Evolutionary conservation across 2,797 vertebrate genomes (phyloP).

Genomic region (Eupleurogrammus muticus): DNA sequence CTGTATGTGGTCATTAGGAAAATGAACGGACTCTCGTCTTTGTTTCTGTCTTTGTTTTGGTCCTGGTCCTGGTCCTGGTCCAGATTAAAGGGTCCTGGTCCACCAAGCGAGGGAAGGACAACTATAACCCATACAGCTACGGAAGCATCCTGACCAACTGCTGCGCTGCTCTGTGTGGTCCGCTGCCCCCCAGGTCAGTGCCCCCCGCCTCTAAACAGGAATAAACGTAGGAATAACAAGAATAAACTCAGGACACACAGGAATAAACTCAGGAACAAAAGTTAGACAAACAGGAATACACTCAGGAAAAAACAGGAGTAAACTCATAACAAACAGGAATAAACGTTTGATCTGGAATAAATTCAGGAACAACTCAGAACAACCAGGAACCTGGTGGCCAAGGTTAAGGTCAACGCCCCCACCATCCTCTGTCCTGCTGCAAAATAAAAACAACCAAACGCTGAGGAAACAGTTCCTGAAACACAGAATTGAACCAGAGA

Average conservation of each 20-base stretch:
- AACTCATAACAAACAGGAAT: neutral
- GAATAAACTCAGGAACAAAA: neutral
- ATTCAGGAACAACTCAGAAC: no score
- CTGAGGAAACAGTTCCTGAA: no score
- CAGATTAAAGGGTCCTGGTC: constrained; percentile 98
- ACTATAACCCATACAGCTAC: constrained; percentile 95
- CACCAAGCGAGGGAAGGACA: constrained; percentile 93
- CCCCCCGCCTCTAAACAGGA: no score
- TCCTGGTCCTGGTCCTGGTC: constrained; percentile 7
- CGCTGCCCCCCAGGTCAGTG: constrained; percentile 93
- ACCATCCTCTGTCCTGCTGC: no score
- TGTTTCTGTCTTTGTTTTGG: neutral
- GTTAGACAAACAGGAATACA: neutral
- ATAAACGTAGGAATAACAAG: no score
- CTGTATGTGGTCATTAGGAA: neutral
- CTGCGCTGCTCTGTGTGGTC: constrained; percentile 93
- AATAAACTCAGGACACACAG: constrained; percentile 43
- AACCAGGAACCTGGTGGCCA: no score
- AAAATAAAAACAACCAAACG: no score
- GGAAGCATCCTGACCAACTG: constrained; percentile 94
- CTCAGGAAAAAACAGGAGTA: no score
- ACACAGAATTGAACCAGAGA: no score
- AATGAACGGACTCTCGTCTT: neutral
- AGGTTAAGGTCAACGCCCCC: no score
- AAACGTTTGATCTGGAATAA: neutral